Base-by-base conservation (phyloP, 2,113 vertebrate genomes). In the Ciconia maguari region DNA sequence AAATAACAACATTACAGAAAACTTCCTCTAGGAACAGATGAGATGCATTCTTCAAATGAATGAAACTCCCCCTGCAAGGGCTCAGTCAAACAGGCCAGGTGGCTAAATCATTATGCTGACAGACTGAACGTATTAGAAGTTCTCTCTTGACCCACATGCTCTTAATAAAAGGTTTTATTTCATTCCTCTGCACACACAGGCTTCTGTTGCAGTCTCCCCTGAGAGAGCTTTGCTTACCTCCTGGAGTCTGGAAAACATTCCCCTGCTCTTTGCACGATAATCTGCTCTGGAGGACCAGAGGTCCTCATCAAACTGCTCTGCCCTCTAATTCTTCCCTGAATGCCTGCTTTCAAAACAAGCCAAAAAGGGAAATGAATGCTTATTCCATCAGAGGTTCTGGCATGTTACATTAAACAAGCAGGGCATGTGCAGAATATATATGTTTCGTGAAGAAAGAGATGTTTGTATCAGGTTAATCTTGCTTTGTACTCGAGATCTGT, bases 281-380 rank as follows among this genome's bases (percentile, higher is more conserved):
- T 61, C 25, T 83, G 30, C 55, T 74, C 58, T 66, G 79, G n/a
- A 68, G 41, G 78, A 85, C 81, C 78, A 65, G 11, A 64, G 74
- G 86, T 95, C 72, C 87, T 85, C 64, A 82, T 75, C 78, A 76
- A 87, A 74, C 87, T 97, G 84, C 90, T 90, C 58, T 82, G 71
- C 76, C 76, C 87, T 95, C 26, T 68, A 88, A 71, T 95, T 96
- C 85, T 91, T 92, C 70, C 89, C 94, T 95, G 84, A 96, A 97
- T 95, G 89, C 65, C 30, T 93, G 76, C 95, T 97, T 97, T 97
- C 89, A 97, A 96, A 97, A 92, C 70, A 91, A 96, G 95, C 70
- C 95, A 92, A 71, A 93, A 97, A 82, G 86, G 82, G 92, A 97
- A 96, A 91, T 0, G 1, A 96, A 34, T 80, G 78, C 34, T 94